These are phyloP conservation scores for Enoplosus armatus DNA, from an alignment of 2,797 vertebrate genomes.

Conservation along the genomic window DNA sequence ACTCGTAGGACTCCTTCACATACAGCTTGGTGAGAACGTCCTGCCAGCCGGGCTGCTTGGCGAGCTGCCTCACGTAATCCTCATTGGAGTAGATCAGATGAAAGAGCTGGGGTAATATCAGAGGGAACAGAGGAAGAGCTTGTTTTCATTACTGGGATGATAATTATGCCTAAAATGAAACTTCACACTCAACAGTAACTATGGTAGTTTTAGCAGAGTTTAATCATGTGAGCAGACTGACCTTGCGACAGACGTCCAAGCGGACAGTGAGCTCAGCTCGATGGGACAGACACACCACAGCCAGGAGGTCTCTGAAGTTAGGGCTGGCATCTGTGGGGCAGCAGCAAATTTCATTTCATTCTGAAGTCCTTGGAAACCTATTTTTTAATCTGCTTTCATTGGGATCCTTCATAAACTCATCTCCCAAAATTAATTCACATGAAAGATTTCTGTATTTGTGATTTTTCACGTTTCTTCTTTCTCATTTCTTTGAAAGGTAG, in stretches of 20 bases:
- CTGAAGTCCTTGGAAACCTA: background rate
- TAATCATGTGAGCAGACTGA: constrained; percentile 63
- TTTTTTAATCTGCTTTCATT: background rate
- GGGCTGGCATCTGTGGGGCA: constrained; percentile 84
- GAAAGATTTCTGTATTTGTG: background rate
- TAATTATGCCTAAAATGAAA: background rate
- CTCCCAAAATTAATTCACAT: background rate
- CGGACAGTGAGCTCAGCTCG: constrained; percentile 91
- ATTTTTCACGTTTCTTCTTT: background rate
- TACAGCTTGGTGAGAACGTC: constrained; percentile 96
- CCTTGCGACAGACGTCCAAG: constrained; percentile 97
- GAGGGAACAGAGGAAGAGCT: constrained; percentile 17
- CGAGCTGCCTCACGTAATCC: constrained; percentile 91
- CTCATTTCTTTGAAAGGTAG: background rate
- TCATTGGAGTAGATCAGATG: constrained; percentile 92
- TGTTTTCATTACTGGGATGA: constrained; percentile 16
- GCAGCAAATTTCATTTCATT: constrained; percentile 3
- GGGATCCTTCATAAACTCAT: background rate
- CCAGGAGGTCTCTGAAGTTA: constrained; percentile 93
- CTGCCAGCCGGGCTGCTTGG: constrained; percentile 93
- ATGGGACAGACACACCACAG: constrained; percentile 93
- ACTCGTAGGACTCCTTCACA: constrained; percentile 91
- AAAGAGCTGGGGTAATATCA: constrained; percentile 89
- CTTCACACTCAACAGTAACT: background rate
- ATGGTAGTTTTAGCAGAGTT: background rate